These are phyloP conservation scores for Echinometra lucunter DNA, from an alignment of 53 echinoderm and acorn worm species.

Conservation along the genomic window DNA sequence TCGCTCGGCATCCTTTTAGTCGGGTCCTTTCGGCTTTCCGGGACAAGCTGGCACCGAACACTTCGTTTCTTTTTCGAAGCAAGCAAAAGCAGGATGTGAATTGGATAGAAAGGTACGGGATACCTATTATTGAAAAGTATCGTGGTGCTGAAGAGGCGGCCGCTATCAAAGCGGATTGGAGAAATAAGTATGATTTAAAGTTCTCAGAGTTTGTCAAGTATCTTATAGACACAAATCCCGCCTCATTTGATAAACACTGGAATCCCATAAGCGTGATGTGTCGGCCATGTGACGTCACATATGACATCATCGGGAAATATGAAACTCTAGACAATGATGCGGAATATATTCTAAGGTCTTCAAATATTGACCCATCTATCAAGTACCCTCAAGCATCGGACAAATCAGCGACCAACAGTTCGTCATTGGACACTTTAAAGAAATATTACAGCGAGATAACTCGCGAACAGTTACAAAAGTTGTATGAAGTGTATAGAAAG, in stretches of 20 bases:
- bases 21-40: constrained; percentile 81
- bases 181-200: constrained; percentile 72
- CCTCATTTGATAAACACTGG: constrained; percentile 76
- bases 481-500: constrained; percentile 59
- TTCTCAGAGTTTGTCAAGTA: constrained; percentile 76
- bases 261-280: constrained; percentile 60
- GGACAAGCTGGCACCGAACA: constrained; percentile 79
- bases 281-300: constrained; percentile 75
- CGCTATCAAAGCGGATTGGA: constrained; percentile 27
- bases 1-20: constrained; percentile 77
- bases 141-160: constrained; percentile 19
- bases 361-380: constrained; percentile 68
- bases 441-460: constrained; percentile 70
- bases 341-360: constrained; percentile 69
- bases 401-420: constrained; percentile 75
- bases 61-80: constrained; percentile 6
- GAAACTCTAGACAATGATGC: constrained; percentile 77
- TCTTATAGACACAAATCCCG: constrained; percentile 35
- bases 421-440: constrained; percentile 48
- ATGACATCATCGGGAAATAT: constrained; percentile 78
- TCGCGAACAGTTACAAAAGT: constrained; percentile 36
- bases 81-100: constrained; percentile 31
- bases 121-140: constrained; percentile 67
- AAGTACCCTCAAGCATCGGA: constrained; percentile 67
- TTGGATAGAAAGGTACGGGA: constrained; percentile 71